Evolutionary conservation across 2,113 vertebrate genomes (phyloP), one percentile per base, ranked within the genome.

Genomic region (Ceratotherium simum): DNA sequence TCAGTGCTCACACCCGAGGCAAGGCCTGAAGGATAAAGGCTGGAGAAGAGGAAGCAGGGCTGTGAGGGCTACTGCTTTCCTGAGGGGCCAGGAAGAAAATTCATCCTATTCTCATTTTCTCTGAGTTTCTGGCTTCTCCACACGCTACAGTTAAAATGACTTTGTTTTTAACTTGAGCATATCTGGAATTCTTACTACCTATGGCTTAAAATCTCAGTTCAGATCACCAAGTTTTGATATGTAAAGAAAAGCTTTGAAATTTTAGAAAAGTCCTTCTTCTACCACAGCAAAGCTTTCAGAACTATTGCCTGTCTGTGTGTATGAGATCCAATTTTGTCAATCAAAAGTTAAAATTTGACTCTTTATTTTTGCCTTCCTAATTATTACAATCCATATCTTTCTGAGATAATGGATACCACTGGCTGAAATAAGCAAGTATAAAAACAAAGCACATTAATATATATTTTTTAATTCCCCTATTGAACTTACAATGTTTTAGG

Each of bases 381-480:
- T 67, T 72, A 76, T 42, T 84, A 58, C 3, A 46, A 39, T 90
- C 20, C 31, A 64, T 90, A 48, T 48, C 20, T 36, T 64, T 12
- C 27, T 90, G 42, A 90, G 29, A 36, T 75, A 84, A 92, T 81
- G 6, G 31, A 76, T 81, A 90, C 5, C 18, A 51, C 27, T 70
- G 21, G 4, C 11, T 89, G 39, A 94, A 89, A 91, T n/a, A 83
- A 92, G 10, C 5, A 84, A 93, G 8, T 80, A 86, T 92, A n/a
- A 94, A 94, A 75, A 92, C 10, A 73, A 90, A 60, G 21, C 8
- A 42, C 31, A 67, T 81, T 33, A 25, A 48, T n/a, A 62, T 79
- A 79, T 80, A n/a, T 83, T 42, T 17, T 3, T 69, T 64, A 70
- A 6, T 79, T 84, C 21, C 21, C 0, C 13, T 58, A 21, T 21